phyloP scores from a whole-genome alignment of 2,113 vertebrate genomes.

The Jaculus jaculus region DNA sequence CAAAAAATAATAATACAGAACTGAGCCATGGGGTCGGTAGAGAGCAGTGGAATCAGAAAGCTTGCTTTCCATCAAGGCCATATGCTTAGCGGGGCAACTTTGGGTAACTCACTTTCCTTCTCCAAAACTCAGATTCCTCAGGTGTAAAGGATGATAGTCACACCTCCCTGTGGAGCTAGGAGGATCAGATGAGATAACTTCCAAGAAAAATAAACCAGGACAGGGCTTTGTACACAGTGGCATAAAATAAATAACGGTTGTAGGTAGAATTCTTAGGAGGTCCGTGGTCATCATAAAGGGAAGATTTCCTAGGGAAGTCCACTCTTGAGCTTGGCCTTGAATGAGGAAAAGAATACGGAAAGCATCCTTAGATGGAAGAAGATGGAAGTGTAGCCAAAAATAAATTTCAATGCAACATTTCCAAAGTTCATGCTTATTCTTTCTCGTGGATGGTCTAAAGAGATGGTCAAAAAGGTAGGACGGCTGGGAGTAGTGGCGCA shows the following conservation, averaged over 20 bases:
- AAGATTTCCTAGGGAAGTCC: not conserved
- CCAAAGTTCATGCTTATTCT: not conserved
- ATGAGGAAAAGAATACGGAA: slow-evolving; percentile 27
- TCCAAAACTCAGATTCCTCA: slow-evolving; percentile 14
- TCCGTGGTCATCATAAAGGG: not conserved
- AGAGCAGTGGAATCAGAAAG: not conserved
- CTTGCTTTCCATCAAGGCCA: not conserved
- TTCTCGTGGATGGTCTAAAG: not conserved
- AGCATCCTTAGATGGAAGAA: not conserved
- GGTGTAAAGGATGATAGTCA: not conserved
- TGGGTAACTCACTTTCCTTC: not conserved
- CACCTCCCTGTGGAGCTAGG: not conserved
- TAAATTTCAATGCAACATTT: not conserved
- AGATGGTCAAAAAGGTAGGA: not conserved
- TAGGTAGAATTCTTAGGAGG: not conserved
- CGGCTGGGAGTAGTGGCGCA: too few species aligned
- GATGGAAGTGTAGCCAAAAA: slow-evolving; percentile 9
- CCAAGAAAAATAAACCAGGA: not conserved
- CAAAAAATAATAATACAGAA: not conserved
- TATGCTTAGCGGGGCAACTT: not conserved
- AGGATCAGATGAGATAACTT: not conserved
- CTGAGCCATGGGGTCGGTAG: not conserved
- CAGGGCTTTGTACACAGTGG: not conserved
- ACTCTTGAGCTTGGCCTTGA: slow-evolving; percentile 23
- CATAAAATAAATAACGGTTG: not conserved